Conservation (phyloP, 23 tunicate genomes). For the Phallusia fumigata region DNA sequence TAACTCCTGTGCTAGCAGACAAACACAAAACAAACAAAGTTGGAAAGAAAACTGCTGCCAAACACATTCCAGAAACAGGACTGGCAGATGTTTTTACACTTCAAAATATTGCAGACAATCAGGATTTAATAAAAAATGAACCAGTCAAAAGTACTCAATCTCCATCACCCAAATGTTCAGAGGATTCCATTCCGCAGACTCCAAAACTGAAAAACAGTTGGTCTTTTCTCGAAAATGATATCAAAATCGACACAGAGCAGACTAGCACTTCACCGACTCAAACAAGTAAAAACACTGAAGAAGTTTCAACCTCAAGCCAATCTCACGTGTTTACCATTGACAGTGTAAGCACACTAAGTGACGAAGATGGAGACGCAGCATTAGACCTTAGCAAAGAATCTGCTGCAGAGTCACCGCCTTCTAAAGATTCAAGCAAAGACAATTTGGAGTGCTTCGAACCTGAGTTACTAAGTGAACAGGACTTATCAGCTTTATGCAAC, state of each 20-base stretch:
- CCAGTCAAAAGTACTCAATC: neutral
- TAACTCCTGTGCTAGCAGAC: neutral
- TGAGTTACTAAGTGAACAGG: conserved; percentile 70
- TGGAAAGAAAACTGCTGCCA: neutral
- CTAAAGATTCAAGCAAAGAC: conserved; percentile 3
- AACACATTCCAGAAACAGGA: neutral
- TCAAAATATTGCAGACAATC: neutral
- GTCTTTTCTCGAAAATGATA: neutral
- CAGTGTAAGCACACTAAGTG: conserved; percentile 21
- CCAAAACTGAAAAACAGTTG: conserved; percentile 2
- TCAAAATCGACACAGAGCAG: neutral
- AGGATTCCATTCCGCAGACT: neutral
- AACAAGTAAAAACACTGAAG: neutral
- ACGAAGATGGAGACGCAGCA: conserved; percentile 20
- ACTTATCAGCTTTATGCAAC: conserved; percentile 21
- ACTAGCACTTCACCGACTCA: neutral
- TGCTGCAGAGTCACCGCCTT: neutral
- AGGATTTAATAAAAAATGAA: neutral
- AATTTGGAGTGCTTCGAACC: conserved; percentile 1
- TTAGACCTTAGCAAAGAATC: neutral
- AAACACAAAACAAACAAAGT: neutral
- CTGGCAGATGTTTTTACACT: neutral
- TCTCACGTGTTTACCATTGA: conserved; percentile 36
- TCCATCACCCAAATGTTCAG: neutral
- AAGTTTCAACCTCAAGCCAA: neutral